These are phyloP conservation scores for Muntiacus reevesi DNA, from an alignment of 2,113 vertebrate genomes.

Conservation along the genomic window DNA sequence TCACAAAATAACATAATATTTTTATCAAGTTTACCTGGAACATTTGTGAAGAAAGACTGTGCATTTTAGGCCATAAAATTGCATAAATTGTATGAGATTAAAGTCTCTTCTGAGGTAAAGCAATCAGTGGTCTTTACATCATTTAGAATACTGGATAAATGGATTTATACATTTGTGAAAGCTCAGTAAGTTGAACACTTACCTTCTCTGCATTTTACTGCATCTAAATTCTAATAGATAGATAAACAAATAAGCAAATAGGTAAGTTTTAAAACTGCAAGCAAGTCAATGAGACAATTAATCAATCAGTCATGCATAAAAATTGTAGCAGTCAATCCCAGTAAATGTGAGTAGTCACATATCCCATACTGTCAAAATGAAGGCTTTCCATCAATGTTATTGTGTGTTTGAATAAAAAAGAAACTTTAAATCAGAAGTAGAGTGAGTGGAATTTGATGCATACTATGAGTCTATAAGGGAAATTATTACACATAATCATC, in stretches of 20 bases:
- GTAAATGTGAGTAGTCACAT: not conserved
- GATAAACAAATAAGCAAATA: not conserved
- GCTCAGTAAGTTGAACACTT: not conserved
- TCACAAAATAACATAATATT: not conserved
- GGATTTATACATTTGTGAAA: not conserved
- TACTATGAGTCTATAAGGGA: not conserved
- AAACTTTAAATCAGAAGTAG: not conserved
- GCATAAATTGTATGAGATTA: not conserved
- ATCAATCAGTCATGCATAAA: not conserved
- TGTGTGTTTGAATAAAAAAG: not conserved
- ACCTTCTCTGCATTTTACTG: not conserved
- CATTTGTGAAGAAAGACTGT: not conserved
- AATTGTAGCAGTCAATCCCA: not conserved
- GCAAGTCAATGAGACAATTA: not conserved
- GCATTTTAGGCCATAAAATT: not conserved
- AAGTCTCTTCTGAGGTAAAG: not conserved
- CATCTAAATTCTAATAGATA: not conserved
- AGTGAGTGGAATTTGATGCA: not conserved
- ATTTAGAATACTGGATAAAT: not conserved
- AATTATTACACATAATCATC: not conserved
- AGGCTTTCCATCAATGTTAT: not conserved
- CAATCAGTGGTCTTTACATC: not conserved
- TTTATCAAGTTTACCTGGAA: not conserved
- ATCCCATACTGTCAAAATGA: not conserved
- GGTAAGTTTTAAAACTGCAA: not conserved